These are phyloP conservation scores for Chiloscyllium plagiosum DNA, from an alignment of 2,113 vertebrate genomes.

Conservation along the genomic window DNA sequence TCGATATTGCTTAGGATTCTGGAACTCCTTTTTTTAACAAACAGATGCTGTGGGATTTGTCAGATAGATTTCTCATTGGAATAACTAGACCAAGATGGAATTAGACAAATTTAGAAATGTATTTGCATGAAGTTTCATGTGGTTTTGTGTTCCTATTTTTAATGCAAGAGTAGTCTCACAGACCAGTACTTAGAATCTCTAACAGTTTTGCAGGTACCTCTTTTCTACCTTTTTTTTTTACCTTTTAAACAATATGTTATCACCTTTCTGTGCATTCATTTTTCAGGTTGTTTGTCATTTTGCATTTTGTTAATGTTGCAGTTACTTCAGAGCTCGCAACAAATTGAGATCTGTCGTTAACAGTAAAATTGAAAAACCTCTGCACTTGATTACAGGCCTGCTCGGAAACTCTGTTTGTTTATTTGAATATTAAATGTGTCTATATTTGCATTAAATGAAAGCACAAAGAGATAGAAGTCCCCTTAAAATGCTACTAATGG, in stretches of 20 bases:
- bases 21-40: background rate
- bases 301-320: background rate
- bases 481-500: background rate
- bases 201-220: background rate
- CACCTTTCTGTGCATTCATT: background rate
- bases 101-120: background rate
- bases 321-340: background rate
- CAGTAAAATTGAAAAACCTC: background rate
- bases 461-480: background rate
- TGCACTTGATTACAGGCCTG: background rate
- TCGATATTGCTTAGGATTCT: background rate
- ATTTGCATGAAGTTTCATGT: background rate
- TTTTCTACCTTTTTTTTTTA: background rate
- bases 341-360: background rate
- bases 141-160: background rate
- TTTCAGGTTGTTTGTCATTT: background rate
- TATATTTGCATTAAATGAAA: background rate
- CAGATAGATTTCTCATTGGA: background rate
- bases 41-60: background rate
- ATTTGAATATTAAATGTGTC: background rate
- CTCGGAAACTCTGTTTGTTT: background rate
- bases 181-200: background rate
- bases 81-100: background rate
- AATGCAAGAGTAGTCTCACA: background rate
- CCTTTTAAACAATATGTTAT: background rate